Conservation (phyloP, 2,113 vertebrate species). For the Uropsilus gracilis region DNA sequence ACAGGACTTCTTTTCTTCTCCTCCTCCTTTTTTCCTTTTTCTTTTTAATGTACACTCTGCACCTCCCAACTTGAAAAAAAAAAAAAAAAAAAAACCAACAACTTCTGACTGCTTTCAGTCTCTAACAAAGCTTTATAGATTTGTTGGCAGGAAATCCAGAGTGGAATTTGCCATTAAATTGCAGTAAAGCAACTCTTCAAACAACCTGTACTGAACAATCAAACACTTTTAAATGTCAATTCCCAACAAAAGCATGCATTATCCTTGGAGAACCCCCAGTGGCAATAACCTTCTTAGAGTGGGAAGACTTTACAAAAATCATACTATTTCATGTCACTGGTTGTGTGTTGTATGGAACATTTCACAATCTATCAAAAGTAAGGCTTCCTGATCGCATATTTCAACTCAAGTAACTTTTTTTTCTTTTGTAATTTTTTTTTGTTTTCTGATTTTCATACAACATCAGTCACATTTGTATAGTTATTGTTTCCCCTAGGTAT, state of each 20-base stretch:
- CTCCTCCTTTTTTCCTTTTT: background rate
- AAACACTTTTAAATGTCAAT: constrained; percentile 72
- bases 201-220: constrained; percentile 61
- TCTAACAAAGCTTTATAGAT: constrained; percentile 78
- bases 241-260: constrained; percentile 60
- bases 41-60: constrained; percentile 57
- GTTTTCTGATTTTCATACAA: too few species aligned
- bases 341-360: background rate
- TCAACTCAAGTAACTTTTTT: constrained; percentile 1
- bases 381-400: background rate
- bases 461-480: too few species aligned
- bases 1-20: background rate
- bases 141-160: constrained; percentile 76
- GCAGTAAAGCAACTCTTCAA: constrained; percentile 74
- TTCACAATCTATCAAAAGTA: background rate
- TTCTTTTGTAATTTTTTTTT: too few species aligned
- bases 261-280: constrained; percentile 10
- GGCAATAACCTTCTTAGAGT: constrained; percentile 11
- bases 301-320: constrained; percentile 50
- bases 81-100: constrained; percentile 7
- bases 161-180: constrained; percentile 73
- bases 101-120: constrained; percentile 57
- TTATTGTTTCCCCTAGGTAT: too few species aligned
- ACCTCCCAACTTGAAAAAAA: constrained; percentile 33
- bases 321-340: constrained; percentile 15